phyloP scores from a whole-genome alignment of 2,797 vertebrate species.

The Ctenochaetus hawaiiensis region DNA sequence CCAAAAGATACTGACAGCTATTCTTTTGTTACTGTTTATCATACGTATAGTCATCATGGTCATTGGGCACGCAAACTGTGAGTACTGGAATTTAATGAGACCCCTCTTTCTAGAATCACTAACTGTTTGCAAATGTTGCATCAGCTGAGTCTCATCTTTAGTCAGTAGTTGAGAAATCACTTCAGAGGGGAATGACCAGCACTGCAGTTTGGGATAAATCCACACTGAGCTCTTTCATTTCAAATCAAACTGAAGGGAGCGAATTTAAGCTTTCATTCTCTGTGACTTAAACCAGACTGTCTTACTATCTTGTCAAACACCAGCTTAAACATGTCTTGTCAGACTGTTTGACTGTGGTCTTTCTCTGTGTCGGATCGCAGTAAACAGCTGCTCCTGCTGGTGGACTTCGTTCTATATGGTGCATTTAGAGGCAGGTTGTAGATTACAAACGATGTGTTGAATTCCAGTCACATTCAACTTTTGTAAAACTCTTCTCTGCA shows the following conservation, averaged over 20 bases:
- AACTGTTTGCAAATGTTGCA: constrained; percentile 54
- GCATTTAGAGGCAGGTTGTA: too few relatives aligned
- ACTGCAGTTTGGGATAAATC: constrained; percentile 42
- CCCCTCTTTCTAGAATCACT: constrained; percentile 10
- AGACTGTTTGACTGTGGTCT: too few relatives aligned
- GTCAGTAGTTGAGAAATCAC: constrained; percentile 47
- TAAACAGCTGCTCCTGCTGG: too few relatives aligned
- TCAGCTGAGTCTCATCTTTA: constrained; percentile 39
- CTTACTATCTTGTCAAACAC: not conserved
- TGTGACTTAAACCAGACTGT: constrained; percentile 16
- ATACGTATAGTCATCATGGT: constrained; percentile 7
- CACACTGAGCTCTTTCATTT: constrained; percentile 41
- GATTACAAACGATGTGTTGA: too few relatives aligned
- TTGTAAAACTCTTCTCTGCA: too few relatives aligned
- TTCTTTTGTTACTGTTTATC: constrained; percentile 36
- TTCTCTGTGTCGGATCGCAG: too few relatives aligned
- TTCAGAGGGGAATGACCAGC: constrained; percentile 27
- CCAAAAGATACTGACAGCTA: constrained; percentile 42
- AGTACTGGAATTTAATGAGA: constrained; percentile 10
- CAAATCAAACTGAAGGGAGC: constrained; percentile 16
- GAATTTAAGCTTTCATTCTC: constrained; percentile 24
- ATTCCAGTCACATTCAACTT: too few relatives aligned
- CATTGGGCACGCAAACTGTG: not conserved
- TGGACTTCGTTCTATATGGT: too few relatives aligned
- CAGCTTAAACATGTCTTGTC: not conserved